Base-by-base conservation (phyloP, 2,888 invertebrate genomes). In the Tinea pellionella region DNA sequence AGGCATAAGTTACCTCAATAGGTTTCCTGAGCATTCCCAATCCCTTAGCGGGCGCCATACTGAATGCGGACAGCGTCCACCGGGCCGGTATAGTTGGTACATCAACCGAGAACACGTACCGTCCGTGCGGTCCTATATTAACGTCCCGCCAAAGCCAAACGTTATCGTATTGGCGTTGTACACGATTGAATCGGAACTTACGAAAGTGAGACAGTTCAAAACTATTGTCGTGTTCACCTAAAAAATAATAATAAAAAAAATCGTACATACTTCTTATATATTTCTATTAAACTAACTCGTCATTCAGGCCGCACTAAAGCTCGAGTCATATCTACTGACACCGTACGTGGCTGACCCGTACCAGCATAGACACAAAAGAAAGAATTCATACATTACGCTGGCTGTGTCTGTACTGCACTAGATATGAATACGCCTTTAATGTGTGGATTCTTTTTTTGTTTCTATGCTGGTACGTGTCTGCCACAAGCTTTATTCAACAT, bases 121-220 rank as follows among this genome's bases (percentile, higher is more conserved):
- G 91, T 0, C 96, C 96, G 78, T 96, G 96, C 16, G 96, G 96
- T 0, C 95, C 96, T 70, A 97, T 96, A 78, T 96, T 96, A 59
- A 96, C 92, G 80, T 97, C 97, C 63, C 93, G 92, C 98, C 98
- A 98, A 60, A 97, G 82, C 98, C 98, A 98, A 61, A 95, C 94
- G 78, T 97, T 96, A 69, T 97, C 96, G 79, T 97, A 98, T 73
- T 96, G 95, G 0, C 97, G 89, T 72, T 95, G 93, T 62, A 97
- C 91, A 62, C 96, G 90, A 80, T 95, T 97, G 77, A 96, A 96
- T 1, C 97, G 90, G 80, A 92, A 91, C 75, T 95, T 94, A 64
- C 96, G 89, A 88, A 94, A 96, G 67, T 91, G 85, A 0, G 89
- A 71, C 64, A 96, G 75, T 63, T 94, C 93, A 7, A 93, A 93